Conservation (phyloP, 2,797 vertebrate genomes). For the Discoglossus pictus region DNA sequence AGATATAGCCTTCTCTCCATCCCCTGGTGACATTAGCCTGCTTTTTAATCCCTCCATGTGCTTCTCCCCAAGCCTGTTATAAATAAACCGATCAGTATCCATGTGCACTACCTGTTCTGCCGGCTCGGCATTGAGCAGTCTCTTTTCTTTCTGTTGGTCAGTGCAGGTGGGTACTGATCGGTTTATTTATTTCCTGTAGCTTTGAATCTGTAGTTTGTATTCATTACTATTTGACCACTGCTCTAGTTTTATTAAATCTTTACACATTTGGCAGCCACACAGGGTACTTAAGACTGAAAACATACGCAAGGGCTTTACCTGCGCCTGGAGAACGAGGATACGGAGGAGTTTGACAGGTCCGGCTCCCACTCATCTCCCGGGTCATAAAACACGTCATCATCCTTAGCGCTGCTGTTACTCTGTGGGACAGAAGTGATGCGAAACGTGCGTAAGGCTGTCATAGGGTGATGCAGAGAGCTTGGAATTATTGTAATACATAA, state of each 20-base stretch:
- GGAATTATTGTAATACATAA: too few species aligned
- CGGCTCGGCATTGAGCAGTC: too few species aligned
- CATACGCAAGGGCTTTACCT: conserved; percentile 81
- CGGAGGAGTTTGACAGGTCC: conserved; percentile 78
- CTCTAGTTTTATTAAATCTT: too few species aligned
- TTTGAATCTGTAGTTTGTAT: too few species aligned
- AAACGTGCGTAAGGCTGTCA: too few species aligned
- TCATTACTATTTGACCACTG: too few species aligned
- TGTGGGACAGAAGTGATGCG: conserved; percentile 58
- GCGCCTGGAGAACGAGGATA: conserved; percentile 82
- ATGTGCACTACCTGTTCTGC: not conserved
- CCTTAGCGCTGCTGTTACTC: conserved; percentile 73
- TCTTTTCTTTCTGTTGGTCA: too few species aligned
- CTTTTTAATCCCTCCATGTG: conserved; percentile 47
- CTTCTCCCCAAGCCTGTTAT: conserved; percentile 32
- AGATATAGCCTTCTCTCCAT: conserved; percentile 42
- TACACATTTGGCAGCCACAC: too few species aligned
- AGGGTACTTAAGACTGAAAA: too few species aligned
- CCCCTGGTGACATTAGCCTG: conserved; percentile 41
- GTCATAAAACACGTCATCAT: conserved; percentile 88
- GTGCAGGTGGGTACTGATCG: too few species aligned
- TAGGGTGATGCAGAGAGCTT: too few species aligned
- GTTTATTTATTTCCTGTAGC: too few species aligned
- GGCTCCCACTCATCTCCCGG: conserved; percentile 95
- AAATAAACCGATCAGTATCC: conserved; percentile 35